A percentile compares a stretch with the other conserved stretches of the same genome.
phyloP scores from a whole-genome alignment of 2,113 vertebrate genomes.

The Tiliqua scincoides region DNA sequence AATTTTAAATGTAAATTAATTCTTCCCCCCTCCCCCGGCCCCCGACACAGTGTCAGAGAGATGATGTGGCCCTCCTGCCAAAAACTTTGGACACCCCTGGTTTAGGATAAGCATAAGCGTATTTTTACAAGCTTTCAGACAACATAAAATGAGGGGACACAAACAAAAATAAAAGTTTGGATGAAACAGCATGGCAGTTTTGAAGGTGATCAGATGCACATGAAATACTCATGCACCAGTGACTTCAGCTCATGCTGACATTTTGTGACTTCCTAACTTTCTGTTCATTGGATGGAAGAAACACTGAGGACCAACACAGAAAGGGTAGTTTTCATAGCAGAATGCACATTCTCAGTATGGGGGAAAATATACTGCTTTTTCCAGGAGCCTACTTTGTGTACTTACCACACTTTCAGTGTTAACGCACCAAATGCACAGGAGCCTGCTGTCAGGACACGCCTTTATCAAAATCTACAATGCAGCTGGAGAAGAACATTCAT shows the following conservation, averaged over 20 bases:
- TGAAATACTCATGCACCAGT: background rate
- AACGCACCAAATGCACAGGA: background rate
- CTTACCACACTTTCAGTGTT: background rate
- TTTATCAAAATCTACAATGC: background rate
- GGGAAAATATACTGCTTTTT: background rate
- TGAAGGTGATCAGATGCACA: background rate
- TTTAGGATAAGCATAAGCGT: too few species aligned
- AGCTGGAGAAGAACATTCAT: background rate
- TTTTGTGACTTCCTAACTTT: background rate
- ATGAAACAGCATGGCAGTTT: background rate
- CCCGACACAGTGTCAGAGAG: too few species aligned
- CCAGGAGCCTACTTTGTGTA: background rate
- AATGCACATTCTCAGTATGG: background rate
- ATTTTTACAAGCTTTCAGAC: background rate
- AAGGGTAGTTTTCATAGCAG: background rate
- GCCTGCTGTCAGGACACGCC: background rate
- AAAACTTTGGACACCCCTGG: too few species aligned
- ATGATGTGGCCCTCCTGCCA: too few species aligned
- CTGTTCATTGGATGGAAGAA: background rate
- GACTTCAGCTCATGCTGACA: too few species aligned
- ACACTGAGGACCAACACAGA: background rate
- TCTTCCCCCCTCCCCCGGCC: too few species aligned
- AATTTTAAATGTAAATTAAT: too few species aligned
- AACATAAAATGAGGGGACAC: background rate
- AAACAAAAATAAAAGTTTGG: background rate